Base-by-base conservation (phyloP, 1,140 invertebrate genomes). In the Drosophila bipectinata region DNA sequence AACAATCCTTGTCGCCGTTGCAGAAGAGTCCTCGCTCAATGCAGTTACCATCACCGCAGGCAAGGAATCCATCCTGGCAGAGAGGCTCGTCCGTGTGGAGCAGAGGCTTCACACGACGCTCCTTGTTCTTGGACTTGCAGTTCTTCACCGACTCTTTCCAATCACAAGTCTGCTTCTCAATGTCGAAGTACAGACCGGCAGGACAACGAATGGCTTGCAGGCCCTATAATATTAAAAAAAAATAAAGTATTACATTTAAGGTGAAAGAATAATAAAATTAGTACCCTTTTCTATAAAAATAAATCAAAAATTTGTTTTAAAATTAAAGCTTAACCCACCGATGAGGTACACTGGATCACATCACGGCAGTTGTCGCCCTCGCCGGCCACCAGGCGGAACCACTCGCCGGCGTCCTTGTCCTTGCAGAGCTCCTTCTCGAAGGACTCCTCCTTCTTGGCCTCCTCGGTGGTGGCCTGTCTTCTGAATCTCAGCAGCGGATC, bases 111-210 rank as follows among this genome's bases (percentile, higher is more conserved):
- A 96, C 95, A 91, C 97, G 97, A 63, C 96, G 95, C 89, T 97
- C 97, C 91, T 98, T 98, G 92, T 95, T 97, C 93, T 97, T 98
- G 83, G 96, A 92, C 85, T 97, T 97, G 92, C 98, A 98, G 92
- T 98, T 98, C 91, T 97, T 98, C 0, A 98, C 97, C 2, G 97
- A 94, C 68, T 96, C 96, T 91, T 98, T 98, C 97, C 97, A 98
- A 91, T 98, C 97, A 91, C 97, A 98, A 3, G 97, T 98, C 92
- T 98, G 98, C 92, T 98, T 98, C 88, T 98, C 97, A 80, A 98
- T 98, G 91, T 98, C 97, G 92, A 98, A 98, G 90, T 95, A 98
- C 61, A 98, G 93, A 92, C 97, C 97, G 53, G 97, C 97, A 14
- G 97, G 97, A 92, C 98, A 98, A 91, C 97, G 94, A 81, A 98